Evolutionary conservation across 1,140 invertebrate species (phyloP).

Genomic region (Penaeus indicus): DNA sequence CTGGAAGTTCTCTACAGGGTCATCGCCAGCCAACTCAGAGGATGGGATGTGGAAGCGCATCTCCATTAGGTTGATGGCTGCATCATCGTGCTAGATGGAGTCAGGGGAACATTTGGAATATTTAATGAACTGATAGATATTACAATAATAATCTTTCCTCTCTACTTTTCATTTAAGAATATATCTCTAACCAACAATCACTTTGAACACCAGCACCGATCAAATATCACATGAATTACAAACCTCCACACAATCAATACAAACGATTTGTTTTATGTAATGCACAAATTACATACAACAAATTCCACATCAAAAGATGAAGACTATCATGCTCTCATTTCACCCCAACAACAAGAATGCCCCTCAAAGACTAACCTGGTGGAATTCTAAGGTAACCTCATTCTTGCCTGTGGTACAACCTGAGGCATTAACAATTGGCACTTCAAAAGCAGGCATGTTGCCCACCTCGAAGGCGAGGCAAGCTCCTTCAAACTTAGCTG

Average conservation of each 20-base stretch:
- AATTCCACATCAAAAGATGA: too few species aligned
- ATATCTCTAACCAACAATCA: too few species aligned
- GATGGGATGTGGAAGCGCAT: slow-evolving; percentile 97
- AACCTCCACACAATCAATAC: too few species aligned
- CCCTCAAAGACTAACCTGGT: slow-evolving; percentile 77
- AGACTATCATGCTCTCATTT: too few species aligned
- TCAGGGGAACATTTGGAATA: slow-evolving; percentile 64
- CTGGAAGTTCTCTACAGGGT: slow-evolving; percentile 95
- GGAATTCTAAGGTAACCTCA: slow-evolving; percentile 98
- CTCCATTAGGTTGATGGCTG: slow-evolving; percentile 95
- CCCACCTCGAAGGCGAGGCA: slow-evolving; percentile 94
- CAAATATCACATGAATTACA: too few species aligned
- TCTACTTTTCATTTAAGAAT: not conserved
- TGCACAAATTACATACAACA: not conserved
- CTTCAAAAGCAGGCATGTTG: slow-evolving; percentile 92
- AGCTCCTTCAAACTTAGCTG: slow-evolving; percentile 92
- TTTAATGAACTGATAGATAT: not conserved
- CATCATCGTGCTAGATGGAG: slow-evolving; percentile 89
- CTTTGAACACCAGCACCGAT: too few species aligned
- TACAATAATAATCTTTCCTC: not conserved
- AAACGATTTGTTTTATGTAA: not conserved
- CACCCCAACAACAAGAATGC: too few species aligned
- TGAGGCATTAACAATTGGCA: slow-evolving; percentile 95
- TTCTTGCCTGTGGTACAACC: slow-evolving; percentile 98
- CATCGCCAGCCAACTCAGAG: slow-evolving; percentile 83